phyloP scores from a whole-genome alignment of 1,140 invertebrate genomes.

The Hyphantria cunea region DNA sequence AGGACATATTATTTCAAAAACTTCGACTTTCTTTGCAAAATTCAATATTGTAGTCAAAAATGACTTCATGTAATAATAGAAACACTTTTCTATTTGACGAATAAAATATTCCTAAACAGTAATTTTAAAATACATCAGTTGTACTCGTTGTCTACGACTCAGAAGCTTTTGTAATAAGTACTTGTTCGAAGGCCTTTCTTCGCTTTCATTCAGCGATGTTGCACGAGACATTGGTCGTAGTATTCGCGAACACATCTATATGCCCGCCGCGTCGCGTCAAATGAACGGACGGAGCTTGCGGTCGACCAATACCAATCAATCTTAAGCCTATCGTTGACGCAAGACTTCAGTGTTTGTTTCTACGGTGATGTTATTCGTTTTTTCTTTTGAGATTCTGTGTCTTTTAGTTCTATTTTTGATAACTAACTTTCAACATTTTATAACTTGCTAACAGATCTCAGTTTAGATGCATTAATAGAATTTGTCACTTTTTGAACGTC shows the following conservation, averaged over 20 bases:
- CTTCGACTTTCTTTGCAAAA: no score
- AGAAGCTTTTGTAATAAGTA: slow-evolving; percentile 2
- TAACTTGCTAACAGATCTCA: no score
- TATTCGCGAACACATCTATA: slow-evolving; percentile 69
- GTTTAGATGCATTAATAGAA: no score
- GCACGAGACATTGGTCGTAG: slow-evolving; percentile 62
- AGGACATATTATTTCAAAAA: no score
- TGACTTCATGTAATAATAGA: no score
- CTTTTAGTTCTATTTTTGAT: slow-evolving; percentile 7
- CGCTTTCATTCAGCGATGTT: slow-evolving; percentile 67
- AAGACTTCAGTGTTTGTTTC: slow-evolving; percentile 56
- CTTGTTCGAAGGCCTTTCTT: slow-evolving; percentile 40
- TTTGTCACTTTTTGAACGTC: no score
- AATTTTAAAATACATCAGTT: no score
- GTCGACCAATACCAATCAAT: slow-evolving; percentile 71
- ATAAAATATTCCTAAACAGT: no score
- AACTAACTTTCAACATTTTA: not conserved
- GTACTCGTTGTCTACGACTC: not conserved
- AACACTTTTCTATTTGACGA: no score
- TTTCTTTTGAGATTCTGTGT: slow-evolving; percentile 57
- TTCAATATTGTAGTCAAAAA: no score
- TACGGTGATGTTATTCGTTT: slow-evolving; percentile 59
- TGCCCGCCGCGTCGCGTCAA: slow-evolving; percentile 75
- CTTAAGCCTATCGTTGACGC: slow-evolving; percentile 58
- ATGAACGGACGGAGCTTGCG: slow-evolving; percentile 74